Conservation (phyloP, 1,140 invertebrate species). For the Leptestheria dahalacensis region DNA sequence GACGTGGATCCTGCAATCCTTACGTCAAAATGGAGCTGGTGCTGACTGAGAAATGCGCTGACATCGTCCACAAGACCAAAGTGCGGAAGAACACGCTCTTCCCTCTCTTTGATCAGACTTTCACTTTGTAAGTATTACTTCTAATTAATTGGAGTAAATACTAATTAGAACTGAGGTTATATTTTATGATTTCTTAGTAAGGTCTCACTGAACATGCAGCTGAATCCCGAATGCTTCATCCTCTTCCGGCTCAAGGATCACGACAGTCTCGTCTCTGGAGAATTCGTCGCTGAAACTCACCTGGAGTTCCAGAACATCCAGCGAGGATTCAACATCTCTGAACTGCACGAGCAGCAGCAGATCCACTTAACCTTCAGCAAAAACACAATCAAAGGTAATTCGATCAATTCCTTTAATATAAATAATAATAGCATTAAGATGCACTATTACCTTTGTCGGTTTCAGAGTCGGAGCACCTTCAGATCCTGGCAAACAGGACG, state of each 20-base stretch:
- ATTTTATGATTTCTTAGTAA: slow-evolving; percentile 49
- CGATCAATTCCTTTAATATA: too few species aligned
- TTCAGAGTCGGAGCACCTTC: slow-evolving; percentile 58
- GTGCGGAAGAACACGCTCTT: slow-evolving; percentile 84
- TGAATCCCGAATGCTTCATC: slow-evolving; percentile 52
- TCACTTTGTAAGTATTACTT: slow-evolving; percentile 60
- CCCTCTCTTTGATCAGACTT: slow-evolving; percentile 85
- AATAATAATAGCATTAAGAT: too few species aligned
- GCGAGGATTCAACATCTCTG: slow-evolving; percentile 26
- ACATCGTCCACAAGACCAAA: slow-evolving; percentile 44
- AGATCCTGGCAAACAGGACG: slow-evolving; percentile 61
- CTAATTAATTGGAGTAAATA: too few species aligned
- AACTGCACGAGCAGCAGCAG: background rate
- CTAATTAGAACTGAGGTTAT: too few species aligned
- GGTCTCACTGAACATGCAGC: slow-evolving; percentile 54
- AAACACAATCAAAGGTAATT: slow-evolving; percentile 4
- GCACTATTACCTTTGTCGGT: slow-evolving; percentile 27
- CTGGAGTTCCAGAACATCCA: slow-evolving; percentile 56
- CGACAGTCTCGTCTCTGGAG: slow-evolving; percentile 77
- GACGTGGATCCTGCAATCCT: slow-evolving; percentile 47
- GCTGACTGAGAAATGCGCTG: background rate
- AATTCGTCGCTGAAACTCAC: slow-evolving; percentile 87
- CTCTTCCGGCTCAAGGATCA: slow-evolving; percentile 88
- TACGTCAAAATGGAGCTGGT: slow-evolving; percentile 11
- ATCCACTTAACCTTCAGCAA: slow-evolving; percentile 15